Evolutionary conservation across 2,797 vertebrate species (phyloP), one percentile per base, ranked within the genome.

Genomic region (Coregonus sp.): DNA sequence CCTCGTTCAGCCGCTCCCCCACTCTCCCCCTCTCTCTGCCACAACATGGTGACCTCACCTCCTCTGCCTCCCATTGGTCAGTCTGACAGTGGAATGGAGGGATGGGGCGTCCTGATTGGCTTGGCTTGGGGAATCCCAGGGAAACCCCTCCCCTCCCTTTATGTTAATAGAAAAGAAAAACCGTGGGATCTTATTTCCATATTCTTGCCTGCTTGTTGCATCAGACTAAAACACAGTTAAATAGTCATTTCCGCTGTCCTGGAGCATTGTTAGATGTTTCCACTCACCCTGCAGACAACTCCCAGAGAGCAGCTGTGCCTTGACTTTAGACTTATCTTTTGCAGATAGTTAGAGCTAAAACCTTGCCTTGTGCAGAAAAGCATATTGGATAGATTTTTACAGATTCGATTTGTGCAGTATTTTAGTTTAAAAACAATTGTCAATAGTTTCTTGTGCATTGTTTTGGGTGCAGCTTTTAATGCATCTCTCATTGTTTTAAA

Each of bases 161-260:
- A 86, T 89, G 86, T 88, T 89, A 75, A 83, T 79, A 86, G 2
- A 31, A 67, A 15, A 35, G 81, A 80, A 89, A 89, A 92, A 90
- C 87, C 88, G n/a, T 9, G 85, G 89, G 89, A 77, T 94, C 87
- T 35, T 35, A 80, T 94, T 92, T 93, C 90, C 77, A 87, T 47
- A 11, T 59, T 91, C 87, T 94, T 94, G 56, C 18, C 18, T 59
- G 6, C n/a, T 59, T 20, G 56, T 59, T 59, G 56, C 56, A 9
- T 59, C 56, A 59, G 18, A 20, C 56, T 54, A 54, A 54, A 54
- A 18, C 52, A 54, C 52, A 54, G 52, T 54, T 54, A 54, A 54
- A 54, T 54, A 54, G 52, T 18, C 16, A 59, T 59, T 59, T 59
- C n/a, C n/a, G n/a, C 5, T 59, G 18, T 59, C 18, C 18, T n/a